A percentile compares a stretch with the other conserved stretches of the same genome.
Evolutionary conservation across 2,113 vertebrate species (phyloP).

Genomic region (Danio rerio): GRCz12tu NC_133187.1:42662001-42662500

Average conservation of each 20-base stretch:
- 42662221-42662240: conserved; percentile 1
- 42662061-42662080: background rate
- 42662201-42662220: background rate
- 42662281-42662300: conserved; percentile 7
- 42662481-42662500: background rate
- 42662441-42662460: background rate
- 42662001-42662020: background rate
- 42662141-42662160: background rate
- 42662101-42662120: background rate
- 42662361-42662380: background rate
- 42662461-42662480: background rate
- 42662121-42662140: conserved; percentile 5
- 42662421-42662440: background rate
- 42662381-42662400: background rate
- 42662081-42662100: conserved; percentile 10
- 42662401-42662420: background rate
- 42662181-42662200: background rate
- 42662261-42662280: conserved; percentile 20
- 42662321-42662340: background rate
- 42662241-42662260: background rate
- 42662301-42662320: background rate
- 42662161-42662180: background rate
- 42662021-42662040: no score
- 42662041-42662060: background rate
- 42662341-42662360: background rate